Evolutionary conservation across 2,113 vertebrate genomes (phyloP), one percentile per base, ranked within the genome.

Genomic region (Myocastor coypus): DNA sequence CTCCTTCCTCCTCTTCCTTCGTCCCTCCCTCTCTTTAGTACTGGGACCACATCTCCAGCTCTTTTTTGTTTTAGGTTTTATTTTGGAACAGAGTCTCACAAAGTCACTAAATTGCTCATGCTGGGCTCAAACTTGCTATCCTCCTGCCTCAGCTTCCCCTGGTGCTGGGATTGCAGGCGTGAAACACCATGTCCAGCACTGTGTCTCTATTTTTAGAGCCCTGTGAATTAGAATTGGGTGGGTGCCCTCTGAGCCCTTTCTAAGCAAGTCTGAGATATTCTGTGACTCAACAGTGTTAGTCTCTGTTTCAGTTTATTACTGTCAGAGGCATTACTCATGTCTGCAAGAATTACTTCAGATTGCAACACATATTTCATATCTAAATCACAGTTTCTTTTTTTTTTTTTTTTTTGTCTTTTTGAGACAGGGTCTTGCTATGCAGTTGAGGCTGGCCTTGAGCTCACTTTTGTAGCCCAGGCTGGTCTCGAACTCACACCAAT

Each of bases 261-360:
- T 42, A 69, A 93, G 68, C 32, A 26, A 9, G 2, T 24, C 85
- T 81, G 75, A 90, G 86, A 85, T 46, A 89, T 57, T 52, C 84
- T 40, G 14, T 94, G 82, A 94, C 42, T 96, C 92, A 85, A 22
- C 22, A 40, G 26, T 22, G 3, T 71, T 46, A 42, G 26, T 37
- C 50, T 89, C 78, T 89, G 55, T 78, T 89, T 87, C 85, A 34
- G 80, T 83, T 50, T 80, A 42, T 68, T 95, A 87, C 87, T 55
- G 81, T 37, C 32, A 12, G 83, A 52, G 87, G 13, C 24, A 73
- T 92, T 80, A 85, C 81, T 96, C 92, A 94, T 30, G 57, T 61
- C 57, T 87, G 84, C 40, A 69, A 80, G 77, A 20, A 87, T 57
- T 20, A 75, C 11, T 85, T 37, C 34, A n/a, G 66, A 40, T 34